phyloP scores from a whole-genome alignment of 2,113 vertebrate species.

The Romanogobio albipinnatus region DNA sequence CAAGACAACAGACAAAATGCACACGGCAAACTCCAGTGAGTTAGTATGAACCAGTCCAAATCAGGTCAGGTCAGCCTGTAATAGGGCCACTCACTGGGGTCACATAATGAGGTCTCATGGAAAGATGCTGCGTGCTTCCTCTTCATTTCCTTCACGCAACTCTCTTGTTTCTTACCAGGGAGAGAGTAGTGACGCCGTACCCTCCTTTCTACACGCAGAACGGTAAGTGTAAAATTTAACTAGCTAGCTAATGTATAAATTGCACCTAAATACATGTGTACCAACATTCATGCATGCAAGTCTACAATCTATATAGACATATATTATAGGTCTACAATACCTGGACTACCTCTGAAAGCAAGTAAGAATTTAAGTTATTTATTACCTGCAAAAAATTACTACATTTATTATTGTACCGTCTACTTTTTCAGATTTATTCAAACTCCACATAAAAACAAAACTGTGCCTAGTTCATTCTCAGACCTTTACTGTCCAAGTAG shows the following conservation, averaged over 20 bases:
- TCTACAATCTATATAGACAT: neutral
- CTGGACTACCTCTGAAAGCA: neutral
- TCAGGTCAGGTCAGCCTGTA: conserved; percentile 58
- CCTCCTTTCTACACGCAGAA: conserved; percentile 55
- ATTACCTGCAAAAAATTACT: neutral
- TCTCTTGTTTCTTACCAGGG: conserved; percentile 54
- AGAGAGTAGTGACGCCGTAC: conserved; percentile 38
- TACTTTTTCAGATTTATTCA: neutral
- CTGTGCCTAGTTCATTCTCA: neutral
- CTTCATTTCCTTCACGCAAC: conserved; percentile 30
- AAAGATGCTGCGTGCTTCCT: conserved; percentile 46
- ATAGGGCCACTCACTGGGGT: conserved; percentile 71
- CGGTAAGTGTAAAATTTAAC: conserved; percentile 57
- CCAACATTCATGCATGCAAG: neutral
- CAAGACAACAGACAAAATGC: conserved; percentile 28
- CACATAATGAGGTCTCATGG: conserved; percentile 60
- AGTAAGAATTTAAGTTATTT: neutral
- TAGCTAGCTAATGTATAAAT: conserved; percentile 22
- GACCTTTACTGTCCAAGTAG: neutral
- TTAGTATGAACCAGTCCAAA: conserved; percentile 65
- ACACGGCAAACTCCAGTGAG: conserved; percentile 52
- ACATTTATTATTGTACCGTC: neutral
- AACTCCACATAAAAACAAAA: neutral
- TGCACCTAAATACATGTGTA: conserved; percentile 34
- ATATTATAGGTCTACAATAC: neutral